A percentile compares a stretch with the other conserved stretches of the same genome.
Evolutionary conservation across 2,113 vertebrate genomes (phyloP).

Genomic region (Calypte anna): DNA sequence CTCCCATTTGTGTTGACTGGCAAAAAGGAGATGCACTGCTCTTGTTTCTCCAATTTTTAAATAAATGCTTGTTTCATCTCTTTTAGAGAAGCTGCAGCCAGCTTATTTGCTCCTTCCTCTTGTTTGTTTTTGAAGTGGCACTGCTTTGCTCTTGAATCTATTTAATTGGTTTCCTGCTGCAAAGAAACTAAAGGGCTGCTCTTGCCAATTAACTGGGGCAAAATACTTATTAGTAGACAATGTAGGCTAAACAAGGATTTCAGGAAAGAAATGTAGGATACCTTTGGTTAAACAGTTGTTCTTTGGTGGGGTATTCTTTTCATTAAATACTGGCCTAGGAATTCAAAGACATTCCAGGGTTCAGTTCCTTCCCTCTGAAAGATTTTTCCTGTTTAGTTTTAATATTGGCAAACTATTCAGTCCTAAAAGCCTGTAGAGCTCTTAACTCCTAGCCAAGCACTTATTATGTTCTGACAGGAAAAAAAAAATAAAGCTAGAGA

Average conservation of each 20-base stretch:
- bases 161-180: slow-evolving; percentile 23
- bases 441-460: background rate
- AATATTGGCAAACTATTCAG: background rate
- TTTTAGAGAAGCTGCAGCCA: background rate
- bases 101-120: background rate
- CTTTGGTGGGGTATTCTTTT: background rate
- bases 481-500: background rate
- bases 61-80: background rate
- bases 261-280: background rate
- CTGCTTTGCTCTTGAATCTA: background rate
- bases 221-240: background rate
- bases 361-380: background rate
- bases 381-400: background rate
- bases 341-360: background rate
- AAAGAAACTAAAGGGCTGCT: background rate
- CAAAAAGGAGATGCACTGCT: background rate
- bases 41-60: background rate
- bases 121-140: background rate
- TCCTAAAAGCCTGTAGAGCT: background rate
- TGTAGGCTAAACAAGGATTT: background rate
- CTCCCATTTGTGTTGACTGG: background rate
- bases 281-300: background rate
- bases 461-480: background rate
- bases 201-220: slow-evolving; percentile 6
- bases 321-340: background rate